These are phyloP conservation scores for Oncorhynchus keta DNA, from an alignment of 2,113 vertebrate species.

Conservation along the genomic window DNA sequence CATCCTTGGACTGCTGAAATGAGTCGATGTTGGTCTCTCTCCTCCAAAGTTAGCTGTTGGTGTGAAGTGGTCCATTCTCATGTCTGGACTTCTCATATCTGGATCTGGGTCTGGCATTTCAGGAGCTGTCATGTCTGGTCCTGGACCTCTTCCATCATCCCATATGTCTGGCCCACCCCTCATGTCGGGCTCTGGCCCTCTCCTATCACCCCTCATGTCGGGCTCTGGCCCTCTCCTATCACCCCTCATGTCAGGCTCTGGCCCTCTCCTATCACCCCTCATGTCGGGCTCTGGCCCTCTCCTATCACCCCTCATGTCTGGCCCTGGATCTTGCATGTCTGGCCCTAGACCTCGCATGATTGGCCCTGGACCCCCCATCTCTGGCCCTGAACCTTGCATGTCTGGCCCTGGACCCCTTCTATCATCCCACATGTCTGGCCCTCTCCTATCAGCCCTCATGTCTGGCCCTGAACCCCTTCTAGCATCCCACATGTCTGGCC, in stretches of 20 bases:
- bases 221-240: no score
- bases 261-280: background rate
- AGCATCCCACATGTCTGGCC: slow-evolving; percentile 21
- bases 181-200: no score
- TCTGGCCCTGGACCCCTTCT: slow-evolving; percentile 16
- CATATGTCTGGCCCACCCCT: slow-evolving; percentile 2
- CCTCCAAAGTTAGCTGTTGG: slow-evolving; percentile 53
- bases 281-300: slow-evolving; percentile 9
- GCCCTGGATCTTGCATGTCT: background rate
- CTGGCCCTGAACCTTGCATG: background rate
- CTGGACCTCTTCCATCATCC: background rate
- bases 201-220: no score
- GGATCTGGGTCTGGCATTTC: background rate
- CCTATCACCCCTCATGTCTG: background rate
- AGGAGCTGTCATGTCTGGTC: background rate
- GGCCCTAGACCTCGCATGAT: background rate
- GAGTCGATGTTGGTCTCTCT: slow-evolving; percentile 69
- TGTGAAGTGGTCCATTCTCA: slow-evolving; percentile 14
- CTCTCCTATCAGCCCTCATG: slow-evolving; percentile 18
- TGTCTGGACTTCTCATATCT: background rate
- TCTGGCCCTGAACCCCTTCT: slow-evolving; percentile 12
- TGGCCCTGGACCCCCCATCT: background rate
- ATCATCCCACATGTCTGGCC: slow-evolving; percentile 2
- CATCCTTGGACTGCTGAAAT: slow-evolving; percentile 36
- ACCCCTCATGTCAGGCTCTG: background rate